Evolutionary conservation across 2,797 vertebrate genomes (phyloP).

Genomic region (Perodicticus potto): DNA sequence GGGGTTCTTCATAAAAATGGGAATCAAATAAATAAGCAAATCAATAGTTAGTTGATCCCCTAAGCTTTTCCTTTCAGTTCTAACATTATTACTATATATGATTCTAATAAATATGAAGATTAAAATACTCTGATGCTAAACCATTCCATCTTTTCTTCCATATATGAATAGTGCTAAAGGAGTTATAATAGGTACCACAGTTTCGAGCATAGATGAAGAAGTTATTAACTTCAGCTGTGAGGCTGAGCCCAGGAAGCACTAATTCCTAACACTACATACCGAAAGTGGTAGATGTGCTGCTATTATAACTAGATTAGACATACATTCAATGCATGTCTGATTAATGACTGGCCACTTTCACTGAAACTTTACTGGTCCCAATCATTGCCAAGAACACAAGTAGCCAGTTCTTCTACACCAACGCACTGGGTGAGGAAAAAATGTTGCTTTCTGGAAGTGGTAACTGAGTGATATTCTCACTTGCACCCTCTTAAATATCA

Average conservation of each 20-base stretch:
- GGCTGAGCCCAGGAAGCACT: not conserved
- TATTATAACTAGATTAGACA: not conserved
- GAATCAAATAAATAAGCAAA: slow-evolving; percentile 28
- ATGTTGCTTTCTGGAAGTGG: not conserved
- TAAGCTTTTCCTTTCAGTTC: not conserved
- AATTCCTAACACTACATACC: not conserved
- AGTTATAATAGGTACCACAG: not conserved
- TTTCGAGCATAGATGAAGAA: not conserved
- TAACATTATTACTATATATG: not conserved
- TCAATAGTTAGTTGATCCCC: not conserved
- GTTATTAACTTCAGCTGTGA: not conserved
- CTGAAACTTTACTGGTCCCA: not conserved
- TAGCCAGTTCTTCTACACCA: not conserved
- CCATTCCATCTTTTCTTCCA: not conserved
- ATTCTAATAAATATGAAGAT: not conserved
- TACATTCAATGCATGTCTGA: not conserved
- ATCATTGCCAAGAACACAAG: not conserved
- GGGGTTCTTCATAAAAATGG: not conserved
- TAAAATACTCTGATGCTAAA: not conserved
- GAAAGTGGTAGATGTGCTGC: accelerated
- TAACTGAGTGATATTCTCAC: not conserved
- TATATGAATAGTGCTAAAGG: not conserved
- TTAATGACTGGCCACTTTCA: not conserved
- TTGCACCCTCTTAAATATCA: not conserved
- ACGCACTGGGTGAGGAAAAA: not conserved